These are phyloP conservation scores for Euura lappo DNA, from an alignment of 1,140 invertebrate genomes.

Conservation along the genomic window DNA sequence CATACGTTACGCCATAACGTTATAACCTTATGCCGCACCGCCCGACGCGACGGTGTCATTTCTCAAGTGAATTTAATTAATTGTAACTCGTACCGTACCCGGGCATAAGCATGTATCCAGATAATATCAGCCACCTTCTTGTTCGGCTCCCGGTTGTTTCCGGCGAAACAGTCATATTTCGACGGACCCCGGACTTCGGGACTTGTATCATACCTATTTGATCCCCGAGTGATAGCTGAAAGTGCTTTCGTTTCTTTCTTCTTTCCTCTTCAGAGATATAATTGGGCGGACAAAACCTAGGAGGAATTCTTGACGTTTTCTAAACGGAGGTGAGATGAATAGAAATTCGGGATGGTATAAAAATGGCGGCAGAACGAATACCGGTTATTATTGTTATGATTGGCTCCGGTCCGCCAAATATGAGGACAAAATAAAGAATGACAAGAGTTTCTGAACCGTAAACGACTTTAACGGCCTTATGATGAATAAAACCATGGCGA, in stretches of 20 bases:
- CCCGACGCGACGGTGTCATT: background rate
- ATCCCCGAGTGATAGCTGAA: too few relatives aligned
- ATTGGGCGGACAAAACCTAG: too few relatives aligned
- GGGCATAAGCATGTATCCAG: background rate
- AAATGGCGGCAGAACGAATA: too few relatives aligned
- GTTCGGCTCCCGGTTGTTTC: conserved; percentile 1
- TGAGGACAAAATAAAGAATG: conserved; percentile 29
- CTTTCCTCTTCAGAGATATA: too few relatives aligned
- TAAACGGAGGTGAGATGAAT: too few relatives aligned
- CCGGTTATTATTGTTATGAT: background rate
- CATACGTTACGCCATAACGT: too few relatives aligned
- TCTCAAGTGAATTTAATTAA: background rate
- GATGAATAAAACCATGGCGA: conserved; percentile 33
- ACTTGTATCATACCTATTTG: too few relatives aligned
- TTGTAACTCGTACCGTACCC: background rate
- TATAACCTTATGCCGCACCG: background rate
- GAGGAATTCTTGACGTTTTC: too few relatives aligned
- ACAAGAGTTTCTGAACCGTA: conserved; percentile 21
- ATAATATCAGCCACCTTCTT: background rate
- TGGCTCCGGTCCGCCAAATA: conserved; percentile 11
- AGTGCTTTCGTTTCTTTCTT: too few relatives aligned
- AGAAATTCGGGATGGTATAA: too few relatives aligned
- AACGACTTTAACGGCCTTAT: conserved; percentile 13
- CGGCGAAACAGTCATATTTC: background rate
- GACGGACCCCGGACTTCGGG: too few relatives aligned